Percentiles rank a stretch among this genome's conserved stretches.
Conservation (phyloP, 2,797 vertebrate species). For the Accipiter minullus region DNA sequence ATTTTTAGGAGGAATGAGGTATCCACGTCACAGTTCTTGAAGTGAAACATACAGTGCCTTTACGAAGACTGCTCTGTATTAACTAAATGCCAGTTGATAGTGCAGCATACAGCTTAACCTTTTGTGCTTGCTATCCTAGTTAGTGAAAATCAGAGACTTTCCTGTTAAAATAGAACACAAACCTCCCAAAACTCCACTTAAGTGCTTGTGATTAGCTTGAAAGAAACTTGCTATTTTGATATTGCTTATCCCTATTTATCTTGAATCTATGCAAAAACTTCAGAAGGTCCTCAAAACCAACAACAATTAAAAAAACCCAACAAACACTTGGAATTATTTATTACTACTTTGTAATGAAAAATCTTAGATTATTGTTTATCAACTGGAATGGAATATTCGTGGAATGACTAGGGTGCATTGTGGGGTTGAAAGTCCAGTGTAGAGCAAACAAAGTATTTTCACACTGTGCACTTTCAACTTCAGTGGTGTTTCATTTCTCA, state of each 20-base stretch:
- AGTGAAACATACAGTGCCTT: background rate
- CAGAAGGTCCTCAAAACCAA: background rate
- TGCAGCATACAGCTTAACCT: background rate
- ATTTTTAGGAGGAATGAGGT: background rate
- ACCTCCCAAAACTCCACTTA: fast-evolving
- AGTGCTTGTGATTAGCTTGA: background rate
- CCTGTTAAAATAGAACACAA: background rate
- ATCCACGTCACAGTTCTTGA: background rate
- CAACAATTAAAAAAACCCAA: background rate
- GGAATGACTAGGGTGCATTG: background rate
- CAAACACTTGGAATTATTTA: background rate
- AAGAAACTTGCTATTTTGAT: background rate
- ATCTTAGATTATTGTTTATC: background rate
- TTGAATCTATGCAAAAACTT: background rate
- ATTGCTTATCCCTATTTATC: background rate
- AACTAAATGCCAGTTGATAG: background rate
- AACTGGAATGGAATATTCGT: constrained; percentile 1
- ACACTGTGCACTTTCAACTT: background rate
- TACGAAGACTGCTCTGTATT: background rate
- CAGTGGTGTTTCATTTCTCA: background rate
- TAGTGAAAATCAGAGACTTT: background rate
- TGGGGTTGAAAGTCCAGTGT: constrained; percentile 14
- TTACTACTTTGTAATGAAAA: background rate
- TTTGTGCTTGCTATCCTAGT: background rate
- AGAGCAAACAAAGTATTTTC: constrained; percentile 38